Conservation (phyloP, 2,888 invertebrate species). For the Prosopocoilus inquinatus region DNA sequence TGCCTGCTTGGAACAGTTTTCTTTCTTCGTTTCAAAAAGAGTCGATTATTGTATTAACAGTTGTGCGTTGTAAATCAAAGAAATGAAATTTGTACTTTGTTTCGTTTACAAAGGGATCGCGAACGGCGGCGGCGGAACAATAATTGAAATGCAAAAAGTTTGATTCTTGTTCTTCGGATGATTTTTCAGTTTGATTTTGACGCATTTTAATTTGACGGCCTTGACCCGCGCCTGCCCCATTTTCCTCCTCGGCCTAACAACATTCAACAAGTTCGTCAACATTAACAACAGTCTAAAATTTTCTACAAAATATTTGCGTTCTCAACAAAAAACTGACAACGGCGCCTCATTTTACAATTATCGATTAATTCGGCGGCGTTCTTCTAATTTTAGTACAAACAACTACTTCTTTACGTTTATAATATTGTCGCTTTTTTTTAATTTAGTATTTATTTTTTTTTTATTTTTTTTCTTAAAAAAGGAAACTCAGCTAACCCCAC, state of each 20-base stretch:
- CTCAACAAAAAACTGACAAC: conserved; percentile 5
- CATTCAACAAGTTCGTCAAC: conserved; percentile 6
- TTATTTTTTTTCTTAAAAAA: not conserved
- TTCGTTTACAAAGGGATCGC: not conserved
- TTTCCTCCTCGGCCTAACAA: conserved; percentile 9
- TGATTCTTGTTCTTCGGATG: conserved; percentile 3
- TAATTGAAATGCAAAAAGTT: not conserved
- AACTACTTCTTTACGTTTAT: not conserved
- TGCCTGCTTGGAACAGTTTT: conserved; percentile 11
- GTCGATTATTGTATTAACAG: conserved; percentile 11
- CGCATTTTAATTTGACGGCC: conserved; percentile 25
- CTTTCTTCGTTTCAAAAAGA: not conserved
- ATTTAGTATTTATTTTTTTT: not conserved
- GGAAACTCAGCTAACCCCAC: too few relatives aligned
- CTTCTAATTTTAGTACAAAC: conserved; percentile 7
- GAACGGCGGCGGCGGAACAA: too few relatives aligned
- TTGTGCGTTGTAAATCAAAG: conserved; percentile 15
- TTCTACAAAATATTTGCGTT: conserved; percentile 11
- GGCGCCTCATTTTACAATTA: conserved; percentile 3
- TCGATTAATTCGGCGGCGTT: conserved; percentile 12
- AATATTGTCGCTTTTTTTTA: conserved; percentile 3
- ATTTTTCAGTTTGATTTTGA: conserved; percentile 29
- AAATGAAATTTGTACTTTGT: conserved; percentile 9
- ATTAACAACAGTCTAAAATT: conserved; percentile 14
- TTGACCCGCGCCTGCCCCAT: conserved; percentile 23